Base-by-base conservation (phyloP, 2,888 invertebrate genomes). In the Leucophora obtusa region DNA sequence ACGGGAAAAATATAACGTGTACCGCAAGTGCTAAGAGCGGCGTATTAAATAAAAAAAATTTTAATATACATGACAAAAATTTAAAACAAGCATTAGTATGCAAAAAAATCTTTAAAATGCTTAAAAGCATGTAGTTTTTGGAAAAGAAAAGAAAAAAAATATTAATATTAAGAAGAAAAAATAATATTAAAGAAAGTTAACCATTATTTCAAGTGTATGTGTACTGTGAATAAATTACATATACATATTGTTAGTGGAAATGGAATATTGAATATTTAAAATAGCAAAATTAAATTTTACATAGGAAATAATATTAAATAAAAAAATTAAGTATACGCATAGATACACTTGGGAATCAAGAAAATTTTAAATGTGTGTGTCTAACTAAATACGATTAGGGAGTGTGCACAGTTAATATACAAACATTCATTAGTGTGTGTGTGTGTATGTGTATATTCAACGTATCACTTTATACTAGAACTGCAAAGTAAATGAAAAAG, bases 401-500 rank as follows among this genome's bases (percentile, higher is more conserved):
- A 74, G 74, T 74, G 74, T 68, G 60, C 56, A 38, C 9, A 56
- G 62, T 28, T 28, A 14, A 35, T 58, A 38, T 15, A 56, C n/a
- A 33, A 60, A 35, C 38, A 21, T 3, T 2, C 21, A 17, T 11
- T 14, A 21, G 5, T 14, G 24, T 60, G 14, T 38, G 3, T 3
- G 5, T 17, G 4, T 17, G 6, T 43, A 8, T 18, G 5, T 21
- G 21, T 17, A 21, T 14, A 24, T 28, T 6, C 14, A 10, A 21
- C 9, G n/a, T 28, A 56, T 24, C 28, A n/a, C 14, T 56, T 24
- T n/a, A 33, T 3, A 56, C 1, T 24, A 56, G 24, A 56, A 14
- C 18, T 38, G 17, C 18, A 28, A 51, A 71, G 33, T 71, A 68
- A 72, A 66, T 68, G 18, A 71, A 68, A 65, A 24, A 71, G 54